These are phyloP conservation scores for Notamacropus eugenii DNA, from an alignment of 2,797 vertebrate species.

Conservation along the genomic window DNA sequence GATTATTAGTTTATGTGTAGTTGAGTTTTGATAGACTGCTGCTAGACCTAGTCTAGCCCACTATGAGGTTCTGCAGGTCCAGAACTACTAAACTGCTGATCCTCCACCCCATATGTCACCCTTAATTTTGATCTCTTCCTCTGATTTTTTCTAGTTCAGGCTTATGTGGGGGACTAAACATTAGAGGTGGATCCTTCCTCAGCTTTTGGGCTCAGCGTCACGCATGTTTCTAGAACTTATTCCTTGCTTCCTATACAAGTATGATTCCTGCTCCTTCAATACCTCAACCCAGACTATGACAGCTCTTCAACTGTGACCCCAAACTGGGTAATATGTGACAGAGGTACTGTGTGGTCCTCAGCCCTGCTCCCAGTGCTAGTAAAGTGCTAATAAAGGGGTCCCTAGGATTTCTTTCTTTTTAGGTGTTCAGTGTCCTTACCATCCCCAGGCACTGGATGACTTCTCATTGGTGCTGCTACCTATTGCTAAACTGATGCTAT, in stretches of 20 bases:
- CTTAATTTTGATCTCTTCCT: not conserved
- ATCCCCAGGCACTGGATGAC: not conserved
- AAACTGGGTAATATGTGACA: not conserved
- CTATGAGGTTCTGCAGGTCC: not conserved
- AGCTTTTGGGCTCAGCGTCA: not conserved
- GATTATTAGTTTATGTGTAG: not conserved
- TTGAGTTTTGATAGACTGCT: not conserved
- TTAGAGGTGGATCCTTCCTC: not conserved
- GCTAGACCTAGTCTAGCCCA: not conserved
- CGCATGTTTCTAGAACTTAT: not conserved
- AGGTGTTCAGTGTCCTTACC: not conserved
- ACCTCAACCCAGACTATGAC: not conserved
- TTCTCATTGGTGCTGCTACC: not conserved
- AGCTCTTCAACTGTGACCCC: not conserved
- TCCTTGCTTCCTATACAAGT: not conserved
- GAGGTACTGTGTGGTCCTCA: not conserved
- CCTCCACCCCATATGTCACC: accelerated
- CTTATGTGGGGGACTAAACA: not conserved
- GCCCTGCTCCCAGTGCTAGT: not conserved
- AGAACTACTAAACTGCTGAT: not conserved
- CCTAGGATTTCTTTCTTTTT: not conserved
- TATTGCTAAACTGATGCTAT: not conserved
- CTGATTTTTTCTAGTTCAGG: not conserved
- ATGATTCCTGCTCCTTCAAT: not conserved
- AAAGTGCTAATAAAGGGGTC: not conserved